A percentile compares a stretch with the other conserved stretches of the same genome.
Evolutionary conservation across 2,888 invertebrate genomes (phyloP).

Genomic region (Tinea trinotella): DNA sequence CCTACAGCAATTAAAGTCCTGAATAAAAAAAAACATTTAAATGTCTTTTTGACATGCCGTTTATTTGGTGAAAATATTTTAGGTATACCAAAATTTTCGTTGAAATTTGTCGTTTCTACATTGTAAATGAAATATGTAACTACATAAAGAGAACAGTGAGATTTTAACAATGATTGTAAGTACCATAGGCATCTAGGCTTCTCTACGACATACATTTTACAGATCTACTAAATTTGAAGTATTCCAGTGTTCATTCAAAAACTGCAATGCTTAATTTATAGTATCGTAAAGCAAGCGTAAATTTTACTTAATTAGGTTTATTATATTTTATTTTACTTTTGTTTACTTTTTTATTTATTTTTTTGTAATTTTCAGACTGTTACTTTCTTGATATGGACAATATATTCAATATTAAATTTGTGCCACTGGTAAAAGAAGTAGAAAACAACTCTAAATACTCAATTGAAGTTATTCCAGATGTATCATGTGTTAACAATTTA

Average conservation of each 20-base stretch:
- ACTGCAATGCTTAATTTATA: neutral
- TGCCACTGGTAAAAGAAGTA: conserved; percentile 38
- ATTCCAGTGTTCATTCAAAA: no score
- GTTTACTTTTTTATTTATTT: conserved; percentile 1
- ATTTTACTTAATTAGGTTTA: neutral
- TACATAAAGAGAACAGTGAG: neutral
- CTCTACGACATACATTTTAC: no score
- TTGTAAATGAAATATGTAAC: neutral
- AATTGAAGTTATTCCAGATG: conserved; percentile 53
- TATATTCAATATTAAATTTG: conserved; percentile 38
- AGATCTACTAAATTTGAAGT: no score
- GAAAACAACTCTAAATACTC: conserved; percentile 36
- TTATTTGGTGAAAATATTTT: neutral
- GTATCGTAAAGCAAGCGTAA: neutral
- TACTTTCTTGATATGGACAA: neutral
- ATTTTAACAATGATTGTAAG: neutral
- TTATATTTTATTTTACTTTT: neutral
- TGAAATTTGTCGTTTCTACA: neutral
- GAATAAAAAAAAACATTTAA: neutral
- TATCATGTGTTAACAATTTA: conserved; percentile 42
- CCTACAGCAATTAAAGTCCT: no score
- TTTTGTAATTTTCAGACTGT: neutral
- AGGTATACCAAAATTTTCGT: neutral
- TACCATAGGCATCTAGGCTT: no score
- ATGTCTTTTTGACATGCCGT: neutral